Evolutionary conservation across 2,888 invertebrate genomes (phyloP), one percentile per base, ranked within the genome.

Genomic region (Ectobius pallidus): DNA sequence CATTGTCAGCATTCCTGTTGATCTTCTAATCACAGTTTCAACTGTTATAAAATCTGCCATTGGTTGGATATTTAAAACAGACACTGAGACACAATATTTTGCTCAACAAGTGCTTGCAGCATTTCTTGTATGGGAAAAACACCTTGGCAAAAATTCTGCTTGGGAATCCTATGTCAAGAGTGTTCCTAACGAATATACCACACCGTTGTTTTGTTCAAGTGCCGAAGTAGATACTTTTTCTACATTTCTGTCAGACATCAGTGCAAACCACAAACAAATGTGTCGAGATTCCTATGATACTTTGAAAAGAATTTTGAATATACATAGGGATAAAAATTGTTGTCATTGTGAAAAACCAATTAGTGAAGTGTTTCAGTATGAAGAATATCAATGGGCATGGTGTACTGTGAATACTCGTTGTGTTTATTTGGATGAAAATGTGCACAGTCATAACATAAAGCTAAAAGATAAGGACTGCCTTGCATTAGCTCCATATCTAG

Each of bases 401-500:
- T 91, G 91, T 80, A 89, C 91, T 77, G 92, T 96, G 0, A 95
- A 96, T 82, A 93, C 95, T 4, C 88, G 96, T 80, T 91, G 92
- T 79, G 92, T 96, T 20, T 95, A 91, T 81, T 85, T 93, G 78
- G 87, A 91, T 79, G 81, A 88, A 46, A 80, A 83, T 74, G 83
- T 86, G 69, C 14, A 2, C 39, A 25, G 39, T 18, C 46, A 20
- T 69, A 16, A 22, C n/a, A 27, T 74, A 14, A 44, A 27, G 11
- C 25, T 72, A 9, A 44, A 61, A 18, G 81, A 81, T 70, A 77
- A 81, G 73, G 78, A 85, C 76, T 82, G 81, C 77, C 77, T 86
- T 83, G 95, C 95, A 4, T 82, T 97, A 65, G 95, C 94, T 75
- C 97, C 97, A 0, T 94, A 91, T 81, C 85, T 97, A 74, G 97